These are phyloP conservation scores for Willisornis vidua DNA, from an alignment of 2,113 vertebrate genomes.

Conservation along the genomic window DNA sequence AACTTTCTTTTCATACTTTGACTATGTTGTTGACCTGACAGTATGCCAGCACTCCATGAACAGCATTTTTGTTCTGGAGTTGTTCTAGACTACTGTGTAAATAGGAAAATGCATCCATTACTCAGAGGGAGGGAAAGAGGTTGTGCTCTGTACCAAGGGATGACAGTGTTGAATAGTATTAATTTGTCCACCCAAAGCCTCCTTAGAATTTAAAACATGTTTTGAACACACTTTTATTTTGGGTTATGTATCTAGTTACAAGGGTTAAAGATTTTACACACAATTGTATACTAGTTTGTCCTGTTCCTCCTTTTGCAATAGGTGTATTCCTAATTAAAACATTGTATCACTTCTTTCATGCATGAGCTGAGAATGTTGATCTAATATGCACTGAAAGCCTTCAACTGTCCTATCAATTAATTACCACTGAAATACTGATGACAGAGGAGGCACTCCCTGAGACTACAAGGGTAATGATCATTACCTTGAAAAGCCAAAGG, in stretches of 20 bases:
- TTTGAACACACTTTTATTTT: slow-evolving; percentile 33
- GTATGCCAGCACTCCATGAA: background rate
- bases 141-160: background rate
- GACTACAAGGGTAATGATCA: background rate
- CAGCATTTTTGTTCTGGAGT: background rate
- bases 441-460: background rate
- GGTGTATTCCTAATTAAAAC: background rate
- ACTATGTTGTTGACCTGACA: background rate
- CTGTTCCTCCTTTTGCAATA: background rate
- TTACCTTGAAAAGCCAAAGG: background rate
- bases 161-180: slow-evolving; percentile 5
- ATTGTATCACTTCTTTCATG: background rate
- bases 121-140: background rate
- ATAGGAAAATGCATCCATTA: background rate
- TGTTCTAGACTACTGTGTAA: background rate
- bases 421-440: background rate
- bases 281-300: background rate
- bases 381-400: background rate
- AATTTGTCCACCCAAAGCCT: slow-evolving; percentile 5
- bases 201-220: slow-evolving; percentile 18
- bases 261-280: background rate
- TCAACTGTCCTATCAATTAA: background rate
- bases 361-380: background rate
- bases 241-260: background rate
- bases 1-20: background rate